Base-by-base conservation (phyloP, 2,113 vertebrate species). In the Tychaedon coryphoeus region DNA sequence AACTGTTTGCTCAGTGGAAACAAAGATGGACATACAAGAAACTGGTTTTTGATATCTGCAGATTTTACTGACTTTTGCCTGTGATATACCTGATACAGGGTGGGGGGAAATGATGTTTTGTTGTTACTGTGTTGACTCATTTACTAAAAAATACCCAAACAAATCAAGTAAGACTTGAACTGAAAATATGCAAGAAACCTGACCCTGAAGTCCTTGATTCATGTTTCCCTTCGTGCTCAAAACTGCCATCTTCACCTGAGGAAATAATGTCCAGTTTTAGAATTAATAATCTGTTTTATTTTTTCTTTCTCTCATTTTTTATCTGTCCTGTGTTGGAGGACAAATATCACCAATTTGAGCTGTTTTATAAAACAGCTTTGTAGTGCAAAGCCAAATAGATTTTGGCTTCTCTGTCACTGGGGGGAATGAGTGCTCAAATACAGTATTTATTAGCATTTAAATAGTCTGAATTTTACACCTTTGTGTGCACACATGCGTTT, bases 31-130 rank as follows among this genome's bases (percentile, higher is more conserved):
- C 22, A 24, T 58, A 10, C 14, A 56, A 83, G 14, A 40, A 90
- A 10, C 12, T 74, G 12, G 2, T 61, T 90, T 57, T 40, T 23
- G 6, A 12, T 43, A 50, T 43, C n/a, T 78, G 19, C 7, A 28
- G 43, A 3, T 62, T 78, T 23, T 69, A 18, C 10, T 57, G 31
- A 26, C 48, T 58, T 43, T 29, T 51, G 14, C 19, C 8, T 61
- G 13, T 60, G n/a, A 13, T 48, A 47, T 8, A 42, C 5, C 25
- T 77, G 56, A n/a, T 48, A 43, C 31, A 10, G 45, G 22, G 47
- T 3, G 23, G 25, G 25, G 7, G 0, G 1, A 29, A 38, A 19
- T 2, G 5, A 12, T 50, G 14, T 40, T 69, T 34, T 20, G 5
- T 48, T 53, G 48, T 43, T 45, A 14, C 7, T 57, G 3, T 67